These are phyloP conservation scores for Eulimnadia texana DNA, from an alignment of 1,140 invertebrate genomes.

Conservation along the genomic window DNA sequence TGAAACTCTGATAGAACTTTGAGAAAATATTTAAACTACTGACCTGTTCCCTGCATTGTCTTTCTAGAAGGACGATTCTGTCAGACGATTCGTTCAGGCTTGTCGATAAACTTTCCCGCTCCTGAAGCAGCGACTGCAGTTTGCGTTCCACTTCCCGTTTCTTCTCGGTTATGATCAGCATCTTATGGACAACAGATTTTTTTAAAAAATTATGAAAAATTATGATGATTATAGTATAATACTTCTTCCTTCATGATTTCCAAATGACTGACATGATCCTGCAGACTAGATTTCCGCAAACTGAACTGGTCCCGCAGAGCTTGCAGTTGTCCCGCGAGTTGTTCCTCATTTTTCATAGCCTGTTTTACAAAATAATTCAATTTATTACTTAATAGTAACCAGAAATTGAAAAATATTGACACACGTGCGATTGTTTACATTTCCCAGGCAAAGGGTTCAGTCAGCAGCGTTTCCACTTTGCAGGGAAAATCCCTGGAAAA, in stretches of 20 bases:
- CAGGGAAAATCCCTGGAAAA: no score
- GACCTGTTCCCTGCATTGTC: constrained; percentile 56
- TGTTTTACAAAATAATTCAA: constrained; percentile 21
- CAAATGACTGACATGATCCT: constrained; percentile 75
- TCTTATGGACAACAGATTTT: constrained; percentile 30
- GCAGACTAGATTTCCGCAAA: constrained; percentile 55
- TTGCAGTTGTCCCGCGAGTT: constrained; percentile 61
- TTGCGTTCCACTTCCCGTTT: constrained; percentile 69
- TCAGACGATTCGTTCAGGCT: constrained; percentile 78
- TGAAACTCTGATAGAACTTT: not conserved
- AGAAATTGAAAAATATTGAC: not conserved
- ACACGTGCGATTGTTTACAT: not conserved
- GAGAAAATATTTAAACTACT: not conserved
- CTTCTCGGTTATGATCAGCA: constrained; percentile 66
- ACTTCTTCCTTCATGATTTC: constrained; percentile 76
- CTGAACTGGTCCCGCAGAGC: constrained; percentile 67
- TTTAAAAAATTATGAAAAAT: not conserved
- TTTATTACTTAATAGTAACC: not conserved
- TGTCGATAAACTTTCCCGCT: constrained; percentile 58
- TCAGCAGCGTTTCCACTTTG: no score
- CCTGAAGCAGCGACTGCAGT: constrained; percentile 49
- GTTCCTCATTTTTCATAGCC: constrained; percentile 59
- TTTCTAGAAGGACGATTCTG: constrained; percentile 65
- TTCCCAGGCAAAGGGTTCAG: no score
- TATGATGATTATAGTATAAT: constrained; percentile 7